These are phyloP conservation scores for Bradypus variegatus DNA, from an alignment of 2,797 vertebrate species.

Conservation along the genomic window DNA sequence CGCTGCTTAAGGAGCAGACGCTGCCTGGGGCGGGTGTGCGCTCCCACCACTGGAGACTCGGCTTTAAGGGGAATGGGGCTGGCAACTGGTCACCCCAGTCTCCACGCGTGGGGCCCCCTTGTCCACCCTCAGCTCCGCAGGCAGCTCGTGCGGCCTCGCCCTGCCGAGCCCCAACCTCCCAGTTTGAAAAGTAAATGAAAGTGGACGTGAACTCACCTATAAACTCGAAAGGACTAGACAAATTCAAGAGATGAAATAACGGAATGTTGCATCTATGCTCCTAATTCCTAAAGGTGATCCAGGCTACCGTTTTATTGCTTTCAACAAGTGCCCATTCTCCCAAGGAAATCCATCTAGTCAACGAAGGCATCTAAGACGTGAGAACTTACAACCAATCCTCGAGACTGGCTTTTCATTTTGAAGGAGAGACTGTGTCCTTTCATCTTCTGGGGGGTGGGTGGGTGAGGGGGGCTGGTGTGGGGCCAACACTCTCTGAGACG, in stretches of 20 bases:
- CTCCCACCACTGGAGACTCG: neutral
- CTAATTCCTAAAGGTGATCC: neutral
- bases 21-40: neutral
- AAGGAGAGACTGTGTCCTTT: neutral
- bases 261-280: neutral
- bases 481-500: neutral
- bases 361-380: neutral
- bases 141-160: neutral
- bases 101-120: neutral
- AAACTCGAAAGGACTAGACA: neutral
- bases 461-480: neutral
- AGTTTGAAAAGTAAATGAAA: neutral
- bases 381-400: neutral
- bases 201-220: neutral
- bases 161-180: neutral
- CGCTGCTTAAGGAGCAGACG: neutral
- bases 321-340: neutral
- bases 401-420: neutral
- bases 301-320: neutral
- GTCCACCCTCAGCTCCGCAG: neutral
- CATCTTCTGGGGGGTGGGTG: neutral
- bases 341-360: neutral
- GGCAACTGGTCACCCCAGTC: neutral
- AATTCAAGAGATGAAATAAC: neutral
- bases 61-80: neutral